Conservation (phyloP, 2,888 invertebrate species). For the Scaptomyza tumidula region DNA sequence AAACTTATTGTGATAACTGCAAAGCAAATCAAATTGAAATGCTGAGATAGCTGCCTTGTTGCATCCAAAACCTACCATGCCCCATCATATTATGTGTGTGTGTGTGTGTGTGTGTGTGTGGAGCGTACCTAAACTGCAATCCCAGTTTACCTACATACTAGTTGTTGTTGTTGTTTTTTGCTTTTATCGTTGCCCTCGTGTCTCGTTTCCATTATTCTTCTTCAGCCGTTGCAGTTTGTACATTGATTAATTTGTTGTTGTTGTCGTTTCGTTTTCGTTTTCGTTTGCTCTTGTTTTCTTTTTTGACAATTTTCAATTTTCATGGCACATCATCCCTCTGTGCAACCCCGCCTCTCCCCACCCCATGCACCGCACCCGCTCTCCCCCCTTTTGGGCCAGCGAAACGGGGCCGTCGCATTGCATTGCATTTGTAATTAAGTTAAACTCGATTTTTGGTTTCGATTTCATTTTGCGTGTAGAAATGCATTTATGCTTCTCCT, state of each 20-base stretch:
- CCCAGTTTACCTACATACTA: constrained; percentile 8
- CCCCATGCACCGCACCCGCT: too few species aligned
- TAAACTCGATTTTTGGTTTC: constrained; percentile 62
- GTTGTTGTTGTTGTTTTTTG: background rate
- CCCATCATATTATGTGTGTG: background rate
- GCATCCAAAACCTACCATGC: background rate
- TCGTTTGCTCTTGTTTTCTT: background rate
- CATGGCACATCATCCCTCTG: constrained; percentile 34
- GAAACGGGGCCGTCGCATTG: constrained; percentile 25
- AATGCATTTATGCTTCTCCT: constrained; percentile 38
- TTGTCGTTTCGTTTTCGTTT: constrained; percentile 16
- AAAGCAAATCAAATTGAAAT: constrained; percentile 50
- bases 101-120: background rate
- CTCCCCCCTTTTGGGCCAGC: background rate
- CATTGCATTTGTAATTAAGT: constrained; percentile 41
- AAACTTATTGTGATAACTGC: constrained; percentile 22
- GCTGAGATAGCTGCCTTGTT: constrained; percentile 17
- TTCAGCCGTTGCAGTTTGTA: constrained; percentile 4
- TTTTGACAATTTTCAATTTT: constrained; percentile 67
- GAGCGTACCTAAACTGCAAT: constrained; percentile 17
- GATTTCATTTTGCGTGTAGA: constrained; percentile 59
- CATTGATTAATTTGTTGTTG: constrained; percentile 62
- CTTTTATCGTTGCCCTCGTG: constrained; percentile 1
- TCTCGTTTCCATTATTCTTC: background rate
- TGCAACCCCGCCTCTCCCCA: background rate